These are phyloP conservation scores for Sarcophaga carnaria DNA, from an alignment of 2,888 invertebrate genomes.

Conservation along the genomic window DNA sequence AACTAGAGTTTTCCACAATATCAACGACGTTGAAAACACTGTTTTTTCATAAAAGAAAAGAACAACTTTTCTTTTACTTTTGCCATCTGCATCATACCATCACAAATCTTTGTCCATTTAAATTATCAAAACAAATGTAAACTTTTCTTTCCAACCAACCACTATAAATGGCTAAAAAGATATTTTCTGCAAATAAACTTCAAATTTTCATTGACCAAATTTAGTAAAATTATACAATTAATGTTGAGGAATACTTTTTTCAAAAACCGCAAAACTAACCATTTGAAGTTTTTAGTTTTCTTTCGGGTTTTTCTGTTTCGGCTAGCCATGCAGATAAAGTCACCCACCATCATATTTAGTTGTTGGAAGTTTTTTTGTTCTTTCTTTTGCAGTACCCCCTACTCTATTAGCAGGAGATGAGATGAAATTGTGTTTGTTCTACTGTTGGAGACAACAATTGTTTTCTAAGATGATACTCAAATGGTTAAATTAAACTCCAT, in stretches of 20 bases:
- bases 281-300: slow-evolving; percentile 1
- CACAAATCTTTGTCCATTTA: too few relatives aligned
- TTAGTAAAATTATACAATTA: slow-evolving; percentile 67
- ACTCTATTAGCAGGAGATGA: too few relatives aligned
- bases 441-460: too few relatives aligned
- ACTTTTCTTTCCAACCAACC: slow-evolving; percentile 16
- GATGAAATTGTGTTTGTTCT: too few relatives aligned
- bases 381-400: too few relatives aligned
- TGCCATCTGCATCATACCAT: not conserved
- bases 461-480: too few relatives aligned
- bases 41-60: too few relatives aligned
- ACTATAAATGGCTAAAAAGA: not conserved
- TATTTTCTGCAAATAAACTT: slow-evolving; percentile 14
- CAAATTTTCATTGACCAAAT: slow-evolving; percentile 54
- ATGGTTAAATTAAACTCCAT: too few relatives aligned
- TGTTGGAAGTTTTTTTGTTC: not conserved
- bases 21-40: too few relatives aligned
- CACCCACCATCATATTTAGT: slow-evolving; percentile 60
- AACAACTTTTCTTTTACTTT: not conserved
- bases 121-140: not conserved
- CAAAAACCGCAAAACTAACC: slow-evolving; percentile 40
- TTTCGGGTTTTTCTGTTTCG: not conserved
- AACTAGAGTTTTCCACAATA: too few relatives aligned
- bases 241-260: slow-evolving; percentile 35
- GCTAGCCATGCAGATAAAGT: slow-evolving; percentile 55